Evolutionary conservation across 2,888 invertebrate species (phyloP), one percentile per base, ranked within the genome.

Genomic region (Camponotus fellah): DNA sequence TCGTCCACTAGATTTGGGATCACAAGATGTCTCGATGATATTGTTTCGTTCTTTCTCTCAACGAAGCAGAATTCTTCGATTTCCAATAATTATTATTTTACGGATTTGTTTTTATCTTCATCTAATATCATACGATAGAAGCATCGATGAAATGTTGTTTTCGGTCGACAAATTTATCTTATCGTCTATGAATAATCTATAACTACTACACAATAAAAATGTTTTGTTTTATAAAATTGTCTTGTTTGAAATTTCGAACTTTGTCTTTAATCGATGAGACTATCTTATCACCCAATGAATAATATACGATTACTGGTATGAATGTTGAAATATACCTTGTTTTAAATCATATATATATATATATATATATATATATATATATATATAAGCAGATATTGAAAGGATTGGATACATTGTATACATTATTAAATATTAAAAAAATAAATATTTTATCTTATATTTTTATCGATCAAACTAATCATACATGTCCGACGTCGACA

Each of bases 61-160:
- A 58, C n/a, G 9, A 62, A 14, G 17, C 53, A 34, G 53, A 4
- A 17, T 43, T 26, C 14, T 49, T 65, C n/a, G 43, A 9, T 12
- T 58, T 53, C 14, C 40, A 66, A 72, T 80, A 80, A 80, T 80
- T 72, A 80, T 72, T 21, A 46, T 21, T 43, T 72, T 69, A 26
- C 17, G n/a, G 2, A 6, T 10, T n/a, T 58, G 32, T 56, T 69
- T 72, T 72, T 72, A 62, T 37, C 10, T 40, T 32, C 17, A 77
- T 76, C 56, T 43, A 60, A n/a, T 26, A 53, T 6, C 8, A n/a
- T 26, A 34, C 12, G 49, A 53, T 49, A 8, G 37, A n/a, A 53
- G 2, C n/a, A 37, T 37, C 32, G n/a, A 10, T 26, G 21, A 8
- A 58, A 66, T 37, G 12, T 76, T 49, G 4, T 26, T 76, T 37